Base-by-base conservation (phyloP, 2,113 vertebrate genomes). In the Tonatia bakeri region DNA sequence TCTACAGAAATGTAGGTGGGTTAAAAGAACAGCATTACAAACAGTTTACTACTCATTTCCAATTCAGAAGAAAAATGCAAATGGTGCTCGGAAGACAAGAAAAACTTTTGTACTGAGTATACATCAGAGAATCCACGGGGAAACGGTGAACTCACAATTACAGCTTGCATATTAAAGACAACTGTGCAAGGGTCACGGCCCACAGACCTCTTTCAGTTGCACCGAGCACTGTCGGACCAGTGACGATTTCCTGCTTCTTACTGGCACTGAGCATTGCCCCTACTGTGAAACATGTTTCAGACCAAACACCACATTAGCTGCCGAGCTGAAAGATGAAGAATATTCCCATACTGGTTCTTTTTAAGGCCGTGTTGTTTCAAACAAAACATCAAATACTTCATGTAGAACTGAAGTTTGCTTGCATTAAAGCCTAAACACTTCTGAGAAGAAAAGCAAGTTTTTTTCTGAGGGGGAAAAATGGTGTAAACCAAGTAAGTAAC, bases 51-150 rank as follows among this genome's bases (percentile, higher is more conserved):
- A 33, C n/a, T 90, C 45, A 50, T 90, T 72, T 86, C 76, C 97
- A 97, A 69, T 89, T 85, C 75, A 80, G 85, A 96, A 96, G 86
- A 70, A 89, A 98, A 94, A 81, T 56, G 22, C 64, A 96, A 92
- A 87, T 54, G 50, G 81, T 93, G 84, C 12, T 77, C 56, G 54
- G 9, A 96, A 96, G 84, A 96, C n/a, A 76, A 52, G 45, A 94
- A 33, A 94, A 93, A 92, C 33, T 76, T 93, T 92, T 87, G 70
- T n/a, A 91, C n/a, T 94, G 85, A 16, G 31, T 87, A 65, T 87
- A 65, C 12, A 61, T 61, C 52, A 96, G 38, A 95, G 73, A 81
- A 80, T 93, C 65, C 84, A 69, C 0, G 88, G 26, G 45, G 56
- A 80, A 94, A 86, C 1, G 72, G 33, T 61, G 94, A 89, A 91